Base-by-base conservation (phyloP, 2,113 vertebrate species). In the Nanorana parkeri region DNA sequence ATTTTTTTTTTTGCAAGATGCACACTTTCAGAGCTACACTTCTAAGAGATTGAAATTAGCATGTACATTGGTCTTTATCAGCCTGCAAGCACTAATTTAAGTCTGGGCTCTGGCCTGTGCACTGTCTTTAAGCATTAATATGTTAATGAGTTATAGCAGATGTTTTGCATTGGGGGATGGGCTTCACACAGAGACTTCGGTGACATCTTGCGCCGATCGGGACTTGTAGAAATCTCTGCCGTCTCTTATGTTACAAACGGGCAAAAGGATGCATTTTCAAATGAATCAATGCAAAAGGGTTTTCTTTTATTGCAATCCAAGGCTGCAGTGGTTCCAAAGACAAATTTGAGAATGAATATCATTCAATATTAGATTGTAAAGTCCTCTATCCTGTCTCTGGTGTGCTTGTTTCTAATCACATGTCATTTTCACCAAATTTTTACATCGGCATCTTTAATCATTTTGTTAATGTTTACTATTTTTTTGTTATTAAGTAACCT, bases 101-200 rank as follows among this genome's bases (percentile, higher is more conserved):
- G 67, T 73, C 80, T 17, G 36, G 80, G 54, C 67, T 66, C 74
- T 52, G 71, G 69, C 80, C 71, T 66, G 79, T 16, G 47, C 78
- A 47, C 54, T 29, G 56, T 73, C 61, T 81, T 66, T 51, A 74
- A 73, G 79, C 72, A 82, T 82, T 82, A 82, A 82, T 82, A 82
- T 82, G 80, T 74, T 82, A 82, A 82, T 82, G 60, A 82, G 60
- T 24, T 63, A 26, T 24, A 75, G 80, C 80, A 82, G 80, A 82
- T 82, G 80, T 82, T 82, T 82, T 82, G 58, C 32, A n/a, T 58
- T 52, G 80, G 79, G 78, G 80, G 71, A 75, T 65, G 80, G 80
- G 47, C 19, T n/a, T 16, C 10, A 5, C 20, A 26, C 26, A 5
- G 55, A 63, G 78, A 36, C 68, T 60, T 24, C 21, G 17, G 52